Evolutionary conservation across 1,140 invertebrate genomes (phyloP).

Genomic region (Saccostrea glomerata): DNA sequence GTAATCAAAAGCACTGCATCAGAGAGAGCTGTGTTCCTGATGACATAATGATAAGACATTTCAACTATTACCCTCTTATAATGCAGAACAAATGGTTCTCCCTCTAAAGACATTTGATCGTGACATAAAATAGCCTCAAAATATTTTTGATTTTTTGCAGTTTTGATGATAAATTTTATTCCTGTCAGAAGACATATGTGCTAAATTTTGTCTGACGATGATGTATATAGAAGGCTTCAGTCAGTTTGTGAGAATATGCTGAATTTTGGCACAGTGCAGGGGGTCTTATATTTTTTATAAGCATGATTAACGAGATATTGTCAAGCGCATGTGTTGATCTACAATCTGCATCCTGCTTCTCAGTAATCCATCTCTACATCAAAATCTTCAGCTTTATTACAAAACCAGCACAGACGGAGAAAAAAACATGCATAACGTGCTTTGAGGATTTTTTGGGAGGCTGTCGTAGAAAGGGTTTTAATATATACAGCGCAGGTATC

Average conservation of each 20-base stretch:
- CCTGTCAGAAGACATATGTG: neutral
- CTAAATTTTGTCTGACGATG: neutral
- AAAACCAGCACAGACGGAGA: constrained; percentile 4
- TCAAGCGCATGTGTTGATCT: constrained; percentile 37
- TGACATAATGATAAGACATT: no score
- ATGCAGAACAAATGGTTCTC: neutral
- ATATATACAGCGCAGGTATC: constrained; percentile 4
- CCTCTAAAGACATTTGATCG: neutral
- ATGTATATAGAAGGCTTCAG: neutral
- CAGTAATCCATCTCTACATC: constrained; percentile 35
- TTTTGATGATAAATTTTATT: constrained; percentile 10
- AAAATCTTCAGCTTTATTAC: constrained; percentile 32
- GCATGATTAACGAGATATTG: constrained; percentile 28
- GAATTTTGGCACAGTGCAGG: constrained; percentile 15
- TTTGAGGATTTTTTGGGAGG: constrained; percentile 8
- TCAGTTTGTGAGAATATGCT: neutral
- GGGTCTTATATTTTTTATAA: constrained; percentile 15
- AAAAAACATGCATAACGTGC: constrained; percentile 2
- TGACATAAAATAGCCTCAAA: neutral
- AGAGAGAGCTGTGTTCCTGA: no score
- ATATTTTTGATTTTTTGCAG: neutral
- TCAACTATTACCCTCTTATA: no score
- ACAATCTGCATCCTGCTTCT: constrained; percentile 30
- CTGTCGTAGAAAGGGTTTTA: neutral
- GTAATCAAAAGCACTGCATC: no score